These are phyloP conservation scores for Calonectris borealis DNA, from an alignment of 2,113 vertebrate species.

Conservation along the genomic window DNA sequence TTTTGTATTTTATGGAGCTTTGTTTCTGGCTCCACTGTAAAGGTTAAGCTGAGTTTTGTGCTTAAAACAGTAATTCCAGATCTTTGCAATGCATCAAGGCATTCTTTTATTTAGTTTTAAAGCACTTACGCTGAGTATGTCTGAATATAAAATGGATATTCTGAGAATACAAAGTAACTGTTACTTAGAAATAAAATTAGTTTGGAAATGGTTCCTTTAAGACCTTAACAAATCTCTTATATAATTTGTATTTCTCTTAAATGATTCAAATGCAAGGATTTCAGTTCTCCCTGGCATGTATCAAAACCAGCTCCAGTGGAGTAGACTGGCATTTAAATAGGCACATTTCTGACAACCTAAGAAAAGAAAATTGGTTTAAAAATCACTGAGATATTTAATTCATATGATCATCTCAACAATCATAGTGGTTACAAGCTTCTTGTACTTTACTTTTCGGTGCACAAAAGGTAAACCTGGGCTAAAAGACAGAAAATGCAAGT, in stretches of 20 bases:
- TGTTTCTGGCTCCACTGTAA: neutral
- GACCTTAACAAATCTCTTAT: neutral
- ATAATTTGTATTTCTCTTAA: neutral
- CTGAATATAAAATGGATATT: neutral
- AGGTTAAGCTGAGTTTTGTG: neutral
- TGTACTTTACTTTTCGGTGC: neutral
- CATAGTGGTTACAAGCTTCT: neutral
- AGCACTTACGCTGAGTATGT: neutral
- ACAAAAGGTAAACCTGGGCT: neutral
- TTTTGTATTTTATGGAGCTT: neutral
- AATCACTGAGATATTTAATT: neutral
- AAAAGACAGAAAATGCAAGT: neutral
- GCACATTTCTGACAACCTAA: neutral
- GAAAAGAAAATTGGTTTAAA: neutral
- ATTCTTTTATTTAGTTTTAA: neutral
- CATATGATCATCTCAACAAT: neutral
- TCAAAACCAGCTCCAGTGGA: neutral
- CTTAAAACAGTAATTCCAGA: neutral
- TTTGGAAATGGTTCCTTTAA: neutral
- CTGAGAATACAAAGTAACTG: neutral
- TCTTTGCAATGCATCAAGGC: neutral
- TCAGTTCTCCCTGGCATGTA: neutral
- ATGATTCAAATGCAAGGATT: neutral
- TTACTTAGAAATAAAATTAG: neutral
- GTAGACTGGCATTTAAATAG: neutral